Percentiles rank a stretch among this genome's conserved stretches.
These are phyloP conservation scores for Drosophila tsacasi DNA, from an alignment of 1,140 invertebrate genomes.

Conservation along the genomic window DNA sequence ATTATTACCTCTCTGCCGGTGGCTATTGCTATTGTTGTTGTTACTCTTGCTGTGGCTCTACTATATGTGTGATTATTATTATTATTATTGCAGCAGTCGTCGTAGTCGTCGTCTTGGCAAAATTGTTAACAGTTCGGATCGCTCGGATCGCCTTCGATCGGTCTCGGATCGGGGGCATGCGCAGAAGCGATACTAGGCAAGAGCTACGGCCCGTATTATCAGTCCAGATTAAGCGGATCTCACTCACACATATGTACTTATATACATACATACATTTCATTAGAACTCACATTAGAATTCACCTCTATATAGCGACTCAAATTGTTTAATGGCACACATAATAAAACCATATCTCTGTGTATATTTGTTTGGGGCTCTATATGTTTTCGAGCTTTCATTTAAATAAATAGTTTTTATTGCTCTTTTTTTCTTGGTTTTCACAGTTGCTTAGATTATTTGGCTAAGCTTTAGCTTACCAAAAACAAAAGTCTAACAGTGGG, in stretches of 20 bases:
- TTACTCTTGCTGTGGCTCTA: conserved; percentile 26
- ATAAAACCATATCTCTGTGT: conserved; percentile 38
- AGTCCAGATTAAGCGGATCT: conserved; percentile 60
- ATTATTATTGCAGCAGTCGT: conserved; percentile 42
- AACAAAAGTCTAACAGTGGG: conserved; percentile 1
- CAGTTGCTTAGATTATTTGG: conserved; percentile 35
- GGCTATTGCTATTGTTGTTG: conserved; percentile 33
- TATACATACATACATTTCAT: too few species aligned
- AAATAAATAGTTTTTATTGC: conserved; percentile 53
- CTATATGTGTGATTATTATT: conserved; percentile 16
- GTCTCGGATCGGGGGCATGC: conserved; percentile 48
- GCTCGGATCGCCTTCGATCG: conserved; percentile 43
- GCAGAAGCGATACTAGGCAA: conserved; percentile 24
- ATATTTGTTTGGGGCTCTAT: conserved; percentile 32
- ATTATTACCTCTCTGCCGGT: conserved; percentile 53
- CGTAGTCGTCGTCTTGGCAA: conserved; percentile 69
- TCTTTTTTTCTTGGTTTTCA: conserved; percentile 26
- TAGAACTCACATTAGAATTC: too few species aligned
- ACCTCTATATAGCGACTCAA: conserved; percentile 27
- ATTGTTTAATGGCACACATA: conserved; percentile 67
- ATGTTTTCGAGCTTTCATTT: conserved; percentile 44
- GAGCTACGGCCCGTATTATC: conserved; percentile 51
- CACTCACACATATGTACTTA: not conserved
- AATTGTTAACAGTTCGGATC: conserved; percentile 76
- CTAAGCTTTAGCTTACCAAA: conserved; percentile 8